Evolutionary conservation across 1,140 invertebrate genomes (phyloP), one percentile per base, ranked within the genome.

Genomic region (Panulirus ornatus): DNA sequence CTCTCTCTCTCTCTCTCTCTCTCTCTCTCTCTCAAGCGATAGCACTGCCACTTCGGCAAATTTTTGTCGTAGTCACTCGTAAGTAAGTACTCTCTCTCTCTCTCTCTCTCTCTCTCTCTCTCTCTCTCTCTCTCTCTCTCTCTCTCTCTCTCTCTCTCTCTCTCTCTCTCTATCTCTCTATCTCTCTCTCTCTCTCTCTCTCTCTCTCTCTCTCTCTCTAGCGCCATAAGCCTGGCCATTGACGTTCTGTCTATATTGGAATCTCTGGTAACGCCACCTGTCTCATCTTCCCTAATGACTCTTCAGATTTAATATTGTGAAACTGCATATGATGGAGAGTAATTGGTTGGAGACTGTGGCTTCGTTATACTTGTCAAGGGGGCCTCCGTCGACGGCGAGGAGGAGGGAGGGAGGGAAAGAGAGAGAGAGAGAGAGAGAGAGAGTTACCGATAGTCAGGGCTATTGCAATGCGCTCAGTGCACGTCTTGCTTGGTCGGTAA

Each of bases 271-370:
- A 19, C n/a, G 54, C n/a, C 54, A 58, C n/a, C 54, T 58, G 54
- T 22, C 19, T 58, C 54, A 58, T 58, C 3, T 47, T 3, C 54
- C 54, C 54, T 58, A 58, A 58, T 58, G n/a, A 58, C 54, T 5
- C 54, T 58, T 58, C 54, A 58, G 54, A 58, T 58, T 58, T 58
- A 58, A 58, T 58, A 58, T 58, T 58, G 54, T 58, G 54, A 58
- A 58, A 58, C 54, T 58, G 16, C 3, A 58, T 58, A 58, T 22
- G 54, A 58, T 16, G 19, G 54, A 58, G 54, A 58, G 54, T 58
- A 58, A 58, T 58, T 58, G 14, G 19, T 22, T 19, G 54, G n/a
- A 58, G 54, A 58, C 54, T 58, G 54, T 58, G 54, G 19, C 11
- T 22, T 58, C 54, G 54, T 58, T 58, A 47, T 22, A 19, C 16